Conservation (phyloP, 2,888 invertebrate species). For the Tortrix viridana region DNA sequence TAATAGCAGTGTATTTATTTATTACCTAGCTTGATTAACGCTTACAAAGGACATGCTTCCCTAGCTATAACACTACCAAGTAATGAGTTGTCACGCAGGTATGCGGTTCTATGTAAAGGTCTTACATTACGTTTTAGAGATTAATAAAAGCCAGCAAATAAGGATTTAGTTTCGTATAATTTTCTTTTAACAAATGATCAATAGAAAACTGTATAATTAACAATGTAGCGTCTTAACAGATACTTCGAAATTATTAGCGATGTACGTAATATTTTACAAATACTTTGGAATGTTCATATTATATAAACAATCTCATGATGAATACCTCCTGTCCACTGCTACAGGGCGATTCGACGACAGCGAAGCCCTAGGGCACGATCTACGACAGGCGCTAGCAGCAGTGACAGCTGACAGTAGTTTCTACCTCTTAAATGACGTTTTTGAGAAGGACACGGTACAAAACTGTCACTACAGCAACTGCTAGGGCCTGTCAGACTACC, state of each 20-base stretch:
- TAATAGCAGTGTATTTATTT: neutral
- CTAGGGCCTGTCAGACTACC: slow-evolving; percentile 42
- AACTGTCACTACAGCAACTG: slow-evolving; percentile 23
- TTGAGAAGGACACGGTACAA: slow-evolving; percentile 1
- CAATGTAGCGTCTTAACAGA: slow-evolving; percentile 84
- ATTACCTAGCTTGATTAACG: neutral
- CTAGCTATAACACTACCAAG: neutral
- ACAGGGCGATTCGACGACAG: neutral
- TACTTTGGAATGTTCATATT: slow-evolving; percentile 84
- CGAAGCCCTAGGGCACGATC: neutral
- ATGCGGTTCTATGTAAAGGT: slow-evolving; percentile 11
- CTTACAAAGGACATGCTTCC: neutral
- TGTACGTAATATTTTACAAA: slow-evolving; percentile 83
- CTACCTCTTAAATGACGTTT: slow-evolving; percentile 3
- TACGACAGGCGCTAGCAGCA: neutral
- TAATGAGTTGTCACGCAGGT: slow-evolving; percentile 4
- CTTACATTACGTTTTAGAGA: slow-evolving; percentile 41
- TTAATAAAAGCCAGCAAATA: slow-evolving; percentile 66
- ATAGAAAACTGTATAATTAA: slow-evolving; percentile 85
- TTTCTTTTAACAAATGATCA: slow-evolving; percentile 85
- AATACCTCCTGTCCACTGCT: slow-evolving; percentile 25
- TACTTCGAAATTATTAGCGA: slow-evolving; percentile 82
- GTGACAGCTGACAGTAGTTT: neutral
- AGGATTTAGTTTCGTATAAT: slow-evolving; percentile 85
- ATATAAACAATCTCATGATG: slow-evolving; percentile 44